Conservation (phyloP, 1,140 invertebrate species). For the Procambarus clarkii region DNA sequence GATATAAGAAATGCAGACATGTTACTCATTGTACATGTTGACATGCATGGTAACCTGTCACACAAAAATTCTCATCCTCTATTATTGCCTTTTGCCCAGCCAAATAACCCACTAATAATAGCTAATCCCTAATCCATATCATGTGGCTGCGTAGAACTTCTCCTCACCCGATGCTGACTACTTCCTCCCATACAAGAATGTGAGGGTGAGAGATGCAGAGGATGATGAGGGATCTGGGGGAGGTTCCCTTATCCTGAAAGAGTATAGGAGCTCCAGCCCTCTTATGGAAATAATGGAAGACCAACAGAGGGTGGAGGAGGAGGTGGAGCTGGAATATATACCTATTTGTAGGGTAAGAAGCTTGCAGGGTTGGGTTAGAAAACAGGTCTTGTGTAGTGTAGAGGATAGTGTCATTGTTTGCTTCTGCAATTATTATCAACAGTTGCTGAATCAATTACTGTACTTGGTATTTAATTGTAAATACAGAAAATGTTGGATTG, state of each 20-base stretch:
- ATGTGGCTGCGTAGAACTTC: slow-evolving; percentile 49
- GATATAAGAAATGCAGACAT: neutral
- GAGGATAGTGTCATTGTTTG: neutral
- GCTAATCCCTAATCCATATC: slow-evolving; percentile 33
- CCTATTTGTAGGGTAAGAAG: slow-evolving; percentile 64
- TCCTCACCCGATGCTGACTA: slow-evolving; percentile 52
- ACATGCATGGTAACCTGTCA: neutral
- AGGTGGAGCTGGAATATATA: slow-evolving; percentile 51
- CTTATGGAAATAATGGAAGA: slow-evolving; percentile 39
- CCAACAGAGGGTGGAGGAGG: slow-evolving; percentile 48
- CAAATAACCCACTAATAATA: slow-evolving; percentile 41
- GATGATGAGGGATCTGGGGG: slow-evolving; percentile 36
- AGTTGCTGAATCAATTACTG: neutral
- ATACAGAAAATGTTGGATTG: neutral
- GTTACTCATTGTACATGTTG: neutral
- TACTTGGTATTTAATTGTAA: neutral
- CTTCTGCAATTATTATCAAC: neutral
- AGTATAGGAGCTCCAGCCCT: slow-evolving; percentile 26
- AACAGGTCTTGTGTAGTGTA: neutral
- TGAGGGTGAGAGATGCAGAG: slow-evolving; percentile 30
- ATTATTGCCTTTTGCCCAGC: slow-evolving; percentile 21
- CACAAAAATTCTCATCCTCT: neutral
- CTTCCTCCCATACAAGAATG: slow-evolving; percentile 57
- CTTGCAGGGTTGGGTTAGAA: slow-evolving; percentile 19
- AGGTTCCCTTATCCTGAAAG: slow-evolving; percentile 18